Evolutionary conservation across 2,888 invertebrate genomes (phyloP).

Genomic region (Brachylomia viminalis): DNA sequence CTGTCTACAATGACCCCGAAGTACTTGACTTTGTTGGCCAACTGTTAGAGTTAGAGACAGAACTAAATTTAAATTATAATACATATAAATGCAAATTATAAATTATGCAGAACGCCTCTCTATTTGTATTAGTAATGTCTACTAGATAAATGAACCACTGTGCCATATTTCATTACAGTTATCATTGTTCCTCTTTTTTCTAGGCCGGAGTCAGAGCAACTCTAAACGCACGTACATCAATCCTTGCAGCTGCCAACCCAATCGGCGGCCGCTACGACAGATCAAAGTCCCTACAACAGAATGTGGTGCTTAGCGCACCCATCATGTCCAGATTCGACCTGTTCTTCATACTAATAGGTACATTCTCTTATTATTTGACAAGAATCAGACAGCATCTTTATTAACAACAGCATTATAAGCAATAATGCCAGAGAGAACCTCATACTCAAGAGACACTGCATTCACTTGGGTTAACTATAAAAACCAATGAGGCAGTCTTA

Average conservation of each 20-base stretch:
- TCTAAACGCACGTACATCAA: constrained; percentile 98
- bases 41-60: neutral
- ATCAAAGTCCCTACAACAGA: constrained; percentile 97
- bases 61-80: neutral
- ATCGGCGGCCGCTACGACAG: constrained; percentile 99
- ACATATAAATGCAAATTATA: no score
- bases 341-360: constrained; percentile 97
- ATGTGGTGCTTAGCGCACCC: constrained; percentile 97
- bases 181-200: constrained; percentile 20
- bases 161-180: no score
- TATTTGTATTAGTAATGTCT: neutral
- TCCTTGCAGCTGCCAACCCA: constrained; percentile 99
- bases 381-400: no score
- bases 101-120: no score
- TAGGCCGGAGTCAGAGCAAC: constrained; percentile 99
- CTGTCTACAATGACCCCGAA: no score
- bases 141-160: neutral
- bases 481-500: neutral
- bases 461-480: neutral
- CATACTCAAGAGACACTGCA: neutral
- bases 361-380: neutral
- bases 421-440: no score
- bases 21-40: no score
- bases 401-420: no score
- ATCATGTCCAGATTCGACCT: constrained; percentile 99